Evolutionary conservation across 2,113 vertebrate genomes (phyloP), one percentile per base, ranked within the genome.

Genomic region (Trogon melanurus): DNA sequence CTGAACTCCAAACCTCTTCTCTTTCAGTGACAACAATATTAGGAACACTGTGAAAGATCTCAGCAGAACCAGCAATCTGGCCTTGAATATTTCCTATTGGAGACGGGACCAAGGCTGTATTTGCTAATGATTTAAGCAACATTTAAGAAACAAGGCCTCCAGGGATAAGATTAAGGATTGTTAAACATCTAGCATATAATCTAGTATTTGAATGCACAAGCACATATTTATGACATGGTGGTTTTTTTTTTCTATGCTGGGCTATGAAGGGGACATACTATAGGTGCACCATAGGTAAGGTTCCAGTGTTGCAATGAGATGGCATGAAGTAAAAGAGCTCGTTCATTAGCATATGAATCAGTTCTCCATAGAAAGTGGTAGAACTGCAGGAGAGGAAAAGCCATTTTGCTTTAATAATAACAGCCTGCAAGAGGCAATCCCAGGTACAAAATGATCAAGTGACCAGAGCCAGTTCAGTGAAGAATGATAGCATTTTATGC

Each of bases 261-360:
- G 81, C 66, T 61, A 41, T 41, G 45, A 89, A 90, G 65, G 19
- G 53, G 44, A 82, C 47, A 61, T 72, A 61, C 79, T 86, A 87
- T 51, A 80, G 79, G 44, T 60, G 29, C 64, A 34, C 18, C 34
- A 41, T 17, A 94, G 93, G 79, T 92, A 70, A 84, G 75, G 70
- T 71, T 89, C 83, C 61, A 80, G 69, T 71, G 47, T 75, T 60
- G 80, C 71, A 71, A n/a, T 50, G 25, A 1, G 30, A 82, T 76
- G 83, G 57, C 62, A 93, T 32, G 79, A 85, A 82, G 94, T 51
- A 82, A 61, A 89, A 89, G 89, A 94, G 88, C 89, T 94, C 8
- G 16, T 57, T 96, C 86, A 95, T 96, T 97, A 96, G 91, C 95
- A 97, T 96, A 96, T 96, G 95, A 97, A 97, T 97, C 93, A 89